Base-by-base conservation (phyloP, 2,113 vertebrate genomes). In the Seriola dumerili region DNA sequence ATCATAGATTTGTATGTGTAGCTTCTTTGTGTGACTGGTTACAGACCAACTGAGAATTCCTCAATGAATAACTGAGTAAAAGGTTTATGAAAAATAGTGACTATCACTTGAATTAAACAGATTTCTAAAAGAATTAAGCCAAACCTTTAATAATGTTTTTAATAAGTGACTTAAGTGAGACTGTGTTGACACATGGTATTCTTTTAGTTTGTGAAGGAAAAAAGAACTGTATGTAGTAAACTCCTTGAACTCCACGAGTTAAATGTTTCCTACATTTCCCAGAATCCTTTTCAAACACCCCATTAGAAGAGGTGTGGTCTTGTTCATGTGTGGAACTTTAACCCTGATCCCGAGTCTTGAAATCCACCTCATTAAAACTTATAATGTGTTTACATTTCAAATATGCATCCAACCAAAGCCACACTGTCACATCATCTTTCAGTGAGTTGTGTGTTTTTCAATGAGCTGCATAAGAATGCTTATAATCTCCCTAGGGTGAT, bases 251-350 rank as follows among this genome's bases (percentile, higher is more conserved):
- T 50, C 17, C 25, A 25, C 2, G 6, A 29, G 48, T 61, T 50
- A 29, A 75, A 44, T 0, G 29, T 36, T 54, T 40, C 46, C 8
- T 63, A 70, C 29, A 76, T 66, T 46, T 69, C 80, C 57, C 36
- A 69, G n/a, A 80, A 64, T 12, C 44, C 3, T 44, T 40, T 69
- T 55, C 6, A 42, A 12, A 3, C 52, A 64, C 19, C 34, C 6
- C 16, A 57, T 4, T 12, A 54, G 57, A 38, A 34, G 11, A 38
- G 1, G 17, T 32, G 25, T 16, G 40, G 40, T 42, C 40, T 42
- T n/a, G 5, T 29, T 71, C 3, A 0, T 6, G 4, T 36, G 59
- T 21, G 5, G 14, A 59, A 48, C 48, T 61, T 72, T 55, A 67
- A 80, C 32, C 11, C 44, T 1, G 11, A 48, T 55, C 19, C 10